Conservation (phyloP, 2,113 vertebrate species). For the Shinisaurus crocodilurus region DNA sequence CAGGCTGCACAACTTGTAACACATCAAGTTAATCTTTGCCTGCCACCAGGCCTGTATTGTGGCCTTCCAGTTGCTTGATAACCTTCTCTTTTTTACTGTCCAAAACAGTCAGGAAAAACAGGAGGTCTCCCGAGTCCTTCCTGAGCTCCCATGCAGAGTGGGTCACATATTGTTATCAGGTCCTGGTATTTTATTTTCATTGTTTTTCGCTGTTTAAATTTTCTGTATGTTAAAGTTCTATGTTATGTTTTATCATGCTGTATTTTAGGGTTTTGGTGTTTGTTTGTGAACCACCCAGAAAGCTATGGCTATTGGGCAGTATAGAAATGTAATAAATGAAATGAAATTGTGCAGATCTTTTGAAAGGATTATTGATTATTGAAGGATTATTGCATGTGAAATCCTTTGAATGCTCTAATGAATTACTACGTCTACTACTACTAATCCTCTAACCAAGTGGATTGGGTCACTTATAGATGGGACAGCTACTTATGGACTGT, state of each 20-base stretch:
- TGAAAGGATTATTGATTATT: background rate
- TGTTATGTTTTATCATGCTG: no score
- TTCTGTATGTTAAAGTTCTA: no score
- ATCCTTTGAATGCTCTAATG: background rate
- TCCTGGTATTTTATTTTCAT: no score
- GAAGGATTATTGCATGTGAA: background rate
- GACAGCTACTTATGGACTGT: background rate
- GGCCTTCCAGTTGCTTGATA: background rate
- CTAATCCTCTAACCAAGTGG: background rate
- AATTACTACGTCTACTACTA: background rate
- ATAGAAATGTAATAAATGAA: no score
- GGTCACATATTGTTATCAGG: background rate
- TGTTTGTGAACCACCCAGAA: no score
- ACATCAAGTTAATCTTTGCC: background rate
- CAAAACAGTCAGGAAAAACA: background rate
- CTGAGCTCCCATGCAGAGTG: background rate
- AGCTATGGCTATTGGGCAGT: no score
- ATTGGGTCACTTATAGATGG: background rate
- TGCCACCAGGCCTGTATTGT: background rate
- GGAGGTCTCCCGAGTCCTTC: background rate
- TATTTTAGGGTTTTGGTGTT: no score
- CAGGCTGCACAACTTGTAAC: background rate
- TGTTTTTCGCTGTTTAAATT: no score
- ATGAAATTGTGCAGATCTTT: background rate
- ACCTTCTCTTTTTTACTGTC: background rate